Evolutionary conservation across 2,113 vertebrate species (phyloP), one percentile per base, ranked within the genome.

Genomic region (Gobiocypris rarus): DNA sequence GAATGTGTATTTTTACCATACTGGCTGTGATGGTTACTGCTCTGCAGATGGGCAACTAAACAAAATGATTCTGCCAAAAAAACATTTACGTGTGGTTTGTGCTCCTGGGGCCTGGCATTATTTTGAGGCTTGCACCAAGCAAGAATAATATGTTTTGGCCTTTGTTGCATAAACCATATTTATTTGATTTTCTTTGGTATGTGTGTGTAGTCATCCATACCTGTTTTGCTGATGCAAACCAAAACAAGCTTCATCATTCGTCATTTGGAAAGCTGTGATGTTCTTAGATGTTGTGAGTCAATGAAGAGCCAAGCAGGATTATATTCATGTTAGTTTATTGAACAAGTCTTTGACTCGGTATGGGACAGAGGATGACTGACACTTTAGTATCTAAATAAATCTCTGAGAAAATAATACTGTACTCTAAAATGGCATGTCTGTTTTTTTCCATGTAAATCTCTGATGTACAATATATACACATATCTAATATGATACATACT

Each of bases 381-480:
- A 90, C 74, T 48, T 84, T 87, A 91, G 87, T 91, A 87, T 92
- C 90, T 92, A 91, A 91, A 90, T 93, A 93, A 91, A 93, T 91
- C 89, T 94, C 86, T 93, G 88, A 92, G 89, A 92, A 91, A 92
- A 93, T 92, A 95, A 93, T 88, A 92, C 94, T 92, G 91, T 87
- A 75, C 87, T 92, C 92, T 85, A 50, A 90, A 92, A 89, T 87
- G 89, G 88, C 87, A 89, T 84, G 52, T 82, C 48, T 70, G 63
- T 50, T 45, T 75, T 56, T 90, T 88, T 88, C 84, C 88, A 89
- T n/a, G 90, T 90, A 89, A 83, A 89, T 92, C 90, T 92, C 91
- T 91, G 83, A 82, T 70, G 91, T 89, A 91, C 86, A 91, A 88
- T 90, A 93, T 92, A 92, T 93, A 93, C 92, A 92, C 81, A 93